A percentile compares a stretch with the other conserved stretches of the same genome.
Conservation (phyloP, 2,113 vertebrate species). For the Nymphicus hollandicus region DNA sequence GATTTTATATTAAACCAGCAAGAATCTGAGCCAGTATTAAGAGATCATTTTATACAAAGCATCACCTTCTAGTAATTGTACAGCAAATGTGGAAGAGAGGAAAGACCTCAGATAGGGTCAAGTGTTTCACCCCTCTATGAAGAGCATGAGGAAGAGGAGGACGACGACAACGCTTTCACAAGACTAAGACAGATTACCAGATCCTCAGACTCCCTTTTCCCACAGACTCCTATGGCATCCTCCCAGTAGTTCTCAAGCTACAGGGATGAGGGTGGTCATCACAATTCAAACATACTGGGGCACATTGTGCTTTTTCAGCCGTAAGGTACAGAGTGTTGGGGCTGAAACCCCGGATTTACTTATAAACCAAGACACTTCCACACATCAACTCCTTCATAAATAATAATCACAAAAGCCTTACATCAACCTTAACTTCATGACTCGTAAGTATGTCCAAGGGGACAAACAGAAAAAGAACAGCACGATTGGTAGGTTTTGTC, state of each 20-base stretch:
- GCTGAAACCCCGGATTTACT: not conserved
- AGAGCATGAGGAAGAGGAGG: not conserved
- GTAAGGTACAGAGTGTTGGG: not conserved
- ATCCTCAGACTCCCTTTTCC: not conserved
- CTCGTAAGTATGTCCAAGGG: not conserved
- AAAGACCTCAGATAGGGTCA: not conserved
- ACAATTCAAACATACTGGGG: fast-evolving
- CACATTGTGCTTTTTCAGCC: not conserved
- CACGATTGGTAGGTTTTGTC: not conserved
- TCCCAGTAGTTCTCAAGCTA: not conserved
- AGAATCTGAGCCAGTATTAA: not conserved
- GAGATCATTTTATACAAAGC: not conserved
- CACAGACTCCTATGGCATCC: not conserved
- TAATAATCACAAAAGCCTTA: not conserved
- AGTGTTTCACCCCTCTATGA: fast-evolving
- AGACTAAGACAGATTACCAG: not conserved
- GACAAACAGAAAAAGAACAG: not conserved
- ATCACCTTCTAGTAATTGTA: not conserved
- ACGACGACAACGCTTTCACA: not conserved
- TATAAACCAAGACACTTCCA: not conserved
- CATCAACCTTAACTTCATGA: not conserved
- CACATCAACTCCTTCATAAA: not conserved
- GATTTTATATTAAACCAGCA: not conserved
- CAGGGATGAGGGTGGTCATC: not conserved
- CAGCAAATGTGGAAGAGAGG: fast-evolving